Conservation (phyloP, 2,888 invertebrate genomes). For the Hetaerina titia region DNA sequence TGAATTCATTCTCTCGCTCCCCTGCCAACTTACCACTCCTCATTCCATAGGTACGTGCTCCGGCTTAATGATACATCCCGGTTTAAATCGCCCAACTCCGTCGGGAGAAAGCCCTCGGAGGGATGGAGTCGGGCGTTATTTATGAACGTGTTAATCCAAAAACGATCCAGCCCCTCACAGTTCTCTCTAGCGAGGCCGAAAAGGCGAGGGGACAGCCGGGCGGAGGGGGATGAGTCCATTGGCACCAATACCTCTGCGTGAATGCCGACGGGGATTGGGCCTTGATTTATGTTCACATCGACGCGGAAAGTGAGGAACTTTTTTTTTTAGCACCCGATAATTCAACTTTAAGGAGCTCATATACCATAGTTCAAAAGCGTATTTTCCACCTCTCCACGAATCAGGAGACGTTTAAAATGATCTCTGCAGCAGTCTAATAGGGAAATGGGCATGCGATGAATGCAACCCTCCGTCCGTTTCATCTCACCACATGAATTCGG, state of each 20-base stretch:
- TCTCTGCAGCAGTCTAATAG: neutral
- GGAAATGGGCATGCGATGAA: neutral
- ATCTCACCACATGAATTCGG: neutral
- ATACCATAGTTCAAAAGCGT: neutral
- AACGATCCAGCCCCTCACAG: neutral
- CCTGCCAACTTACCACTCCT: neutral
- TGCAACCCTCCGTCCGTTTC: neutral
- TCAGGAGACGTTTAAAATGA: neutral
- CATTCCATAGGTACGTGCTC: neutral
- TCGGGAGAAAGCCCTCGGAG: neutral
- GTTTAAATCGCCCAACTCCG: conserved; percentile 11
- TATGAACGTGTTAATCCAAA: conserved; percentile 27
- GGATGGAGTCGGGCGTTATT: neutral
- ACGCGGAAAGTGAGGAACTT: neutral
- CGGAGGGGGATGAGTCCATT: neutral
- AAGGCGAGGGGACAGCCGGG: neutral
- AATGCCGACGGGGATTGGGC: neutral
- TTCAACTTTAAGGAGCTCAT: neutral
- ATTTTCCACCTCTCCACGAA: neutral
- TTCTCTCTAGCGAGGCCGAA: neutral
- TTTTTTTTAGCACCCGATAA: conserved; percentile 24
- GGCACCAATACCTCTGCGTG: neutral
- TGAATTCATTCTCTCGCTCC: neutral
- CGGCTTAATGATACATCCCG: conserved; percentile 11
- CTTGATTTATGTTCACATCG: neutral